Base-by-base conservation (phyloP, 2,113 vertebrate species). In the Pygoscelis adeliae region DNA sequence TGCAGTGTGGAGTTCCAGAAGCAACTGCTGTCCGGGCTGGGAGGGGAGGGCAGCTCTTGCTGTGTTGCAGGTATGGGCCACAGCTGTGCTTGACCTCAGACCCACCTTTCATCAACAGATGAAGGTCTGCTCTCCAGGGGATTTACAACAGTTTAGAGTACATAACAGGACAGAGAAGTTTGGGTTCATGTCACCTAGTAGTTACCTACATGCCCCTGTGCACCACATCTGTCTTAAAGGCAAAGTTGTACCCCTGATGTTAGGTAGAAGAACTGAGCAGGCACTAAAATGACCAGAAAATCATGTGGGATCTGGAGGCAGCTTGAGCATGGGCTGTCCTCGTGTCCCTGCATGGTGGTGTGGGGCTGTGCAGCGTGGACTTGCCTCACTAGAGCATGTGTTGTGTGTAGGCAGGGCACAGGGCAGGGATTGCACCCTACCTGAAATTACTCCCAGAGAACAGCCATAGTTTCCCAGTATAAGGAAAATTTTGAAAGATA, bases 311-410 rank as follows among this genome's bases (percentile, higher is more conserved):
- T 30, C 65, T 77, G 17, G 27, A 62, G 30, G 26, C 16, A 53
- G 13, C 17, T 59, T 69, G 42, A 59, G 25, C 71, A 29, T 0
- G 14, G 26, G 4, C 14, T 49, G 38, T 90, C 40, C n/a, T 85
- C 61, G 13, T 7, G 6, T 0, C 0, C 5, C 40, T 40, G 13
- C 2, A 1, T 42, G 46, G 50, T 47, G 29, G 5, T 14, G 5
- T 3, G 29, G 61, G 34, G 29, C 29, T 47, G 17, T 11, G 17
- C 34, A 67, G 18, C 1, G 0, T 3, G 16, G 36, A 44, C 9
- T 8, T 1, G 2, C 13, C 42, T 52, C 44, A n/a, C 15, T 14
- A 49, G 29, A 76, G 9, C 11, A 32, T 49, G 9, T 4, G n/a
- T 38, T 38, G 4, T 26, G 11, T 2, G 3, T 30, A 49, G 26